phyloP scores from a whole-genome alignment of 2,888 invertebrate genomes.

The Oxytorus armatus region DNA sequence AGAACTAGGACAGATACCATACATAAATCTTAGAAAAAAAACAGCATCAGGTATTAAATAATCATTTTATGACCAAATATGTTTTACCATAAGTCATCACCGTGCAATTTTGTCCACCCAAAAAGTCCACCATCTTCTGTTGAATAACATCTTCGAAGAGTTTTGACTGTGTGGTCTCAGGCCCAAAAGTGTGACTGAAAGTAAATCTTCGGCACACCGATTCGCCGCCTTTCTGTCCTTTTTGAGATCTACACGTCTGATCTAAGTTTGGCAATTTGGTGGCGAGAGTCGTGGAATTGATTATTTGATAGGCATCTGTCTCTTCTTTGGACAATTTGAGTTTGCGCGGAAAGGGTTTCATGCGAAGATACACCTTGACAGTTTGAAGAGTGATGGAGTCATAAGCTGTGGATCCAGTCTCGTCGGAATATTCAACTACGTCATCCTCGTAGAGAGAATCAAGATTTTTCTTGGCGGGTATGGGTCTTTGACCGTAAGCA shows the following conservation, averaged over 20 bases:
- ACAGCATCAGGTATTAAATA: background rate
- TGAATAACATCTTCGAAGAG: conserved; percentile 82
- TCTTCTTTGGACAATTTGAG: conserved; percentile 73
- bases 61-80: too few relatives aligned
- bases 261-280: conserved; percentile 83
- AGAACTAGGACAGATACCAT: too few relatives aligned
- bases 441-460: conserved; percentile 76
- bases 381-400: conserved; percentile 71
- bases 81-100: conserved; percentile 87
- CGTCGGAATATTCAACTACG: conserved; percentile 63
- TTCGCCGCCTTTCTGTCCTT: conserved; percentile 74
- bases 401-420: conserved; percentile 48
- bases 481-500: conserved; percentile 77
- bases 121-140: conserved; percentile 79
- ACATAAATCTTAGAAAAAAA: background rate
- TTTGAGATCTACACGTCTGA: conserved; percentile 73
- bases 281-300: conserved; percentile 84
- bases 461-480: conserved; percentile 76
- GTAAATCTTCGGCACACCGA: conserved; percentile 78
- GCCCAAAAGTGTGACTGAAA: conserved; percentile 81
- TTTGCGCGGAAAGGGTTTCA: conserved; percentile 85
- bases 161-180: conserved; percentile 83
- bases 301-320: conserved; percentile 84
- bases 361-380: conserved; percentile 86
- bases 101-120: conserved; percentile 89